Evolutionary conservation across 2,113 vertebrate species (phyloP), one percentile per base, ranked within the genome.

Genomic region (Asarcornis scutulata): DNA sequence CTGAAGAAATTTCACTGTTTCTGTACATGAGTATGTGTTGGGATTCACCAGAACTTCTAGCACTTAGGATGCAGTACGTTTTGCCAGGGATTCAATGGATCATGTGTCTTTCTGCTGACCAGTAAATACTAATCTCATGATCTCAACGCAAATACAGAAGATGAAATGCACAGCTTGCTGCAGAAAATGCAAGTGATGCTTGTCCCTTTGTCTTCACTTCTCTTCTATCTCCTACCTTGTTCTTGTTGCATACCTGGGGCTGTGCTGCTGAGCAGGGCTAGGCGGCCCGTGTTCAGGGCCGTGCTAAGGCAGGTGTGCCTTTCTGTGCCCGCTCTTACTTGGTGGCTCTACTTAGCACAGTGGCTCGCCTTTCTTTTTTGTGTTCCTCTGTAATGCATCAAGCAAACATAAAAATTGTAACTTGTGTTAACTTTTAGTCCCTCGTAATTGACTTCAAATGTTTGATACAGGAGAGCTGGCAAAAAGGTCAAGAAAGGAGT

Each of bases 271-370:
- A 52, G 64, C 36, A 22, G 71, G 71, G 50, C 56, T 14, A 7
- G 17, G 32, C 22, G 66, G 42, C 66, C 38, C 17, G 2, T 3
- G n/a, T 4, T 4, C 53, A 14, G 42, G 0, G 0, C 62, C 0
- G 0, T 7, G 2, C 8, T 1, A 11, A 55, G 60, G 9, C 60
- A 26, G 3, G 5, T 50, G 40, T 27, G 48, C 55, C 48, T 17
- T 44, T 26, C 44, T 27, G n/a, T 9, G 0, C 58, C 20, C 23
- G 32, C 40, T 58, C 36, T 13, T 13, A 6, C 13, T 56, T 13
- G 5, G 77, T 38, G 14, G 66, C 50, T 69, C 25, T 55, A 27
- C 66, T 69, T 11, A 25, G 50, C 50, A 3, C 6, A 3, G 36
- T 52, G 22, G 10, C 66, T 59, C 21, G 15, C 2, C 31, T 31